Conservation (phyloP, 2,888 invertebrate genomes). For the Protophormia terraenovae region DNA sequence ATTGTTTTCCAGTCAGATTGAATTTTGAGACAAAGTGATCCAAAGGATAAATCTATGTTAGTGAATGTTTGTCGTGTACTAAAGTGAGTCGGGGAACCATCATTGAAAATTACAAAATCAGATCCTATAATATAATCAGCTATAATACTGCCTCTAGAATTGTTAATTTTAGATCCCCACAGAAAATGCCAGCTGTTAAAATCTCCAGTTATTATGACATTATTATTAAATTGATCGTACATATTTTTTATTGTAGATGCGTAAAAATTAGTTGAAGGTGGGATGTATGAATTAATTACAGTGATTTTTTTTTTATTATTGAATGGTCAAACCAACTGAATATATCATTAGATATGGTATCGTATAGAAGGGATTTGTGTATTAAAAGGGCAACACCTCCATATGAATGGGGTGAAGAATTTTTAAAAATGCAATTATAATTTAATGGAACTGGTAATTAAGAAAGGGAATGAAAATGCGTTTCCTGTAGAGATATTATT, state of each 20-base stretch:
- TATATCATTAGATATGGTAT: neutral
- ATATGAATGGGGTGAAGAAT: neutral
- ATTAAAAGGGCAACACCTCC: conserved; percentile 4
- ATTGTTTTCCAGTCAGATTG: conserved; percentile 37
- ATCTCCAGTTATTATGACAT: conserved; percentile 21
- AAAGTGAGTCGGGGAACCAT: too few relatives aligned
- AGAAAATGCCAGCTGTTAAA: conserved; percentile 39
- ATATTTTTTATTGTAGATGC: neutral
- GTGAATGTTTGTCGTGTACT: conserved; percentile 61
- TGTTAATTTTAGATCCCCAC: conserved; percentile 48
- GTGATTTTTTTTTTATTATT: neutral
- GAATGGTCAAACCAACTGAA: neutral
- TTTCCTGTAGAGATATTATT: conserved; percentile 60
- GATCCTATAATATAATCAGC: too few relatives aligned
- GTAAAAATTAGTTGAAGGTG: conserved; percentile 13
- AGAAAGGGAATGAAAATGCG: conserved; percentile 46
- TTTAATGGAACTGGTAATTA: conserved; percentile 52
- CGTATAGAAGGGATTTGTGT: neutral
- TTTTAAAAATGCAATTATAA: conserved; percentile 7
- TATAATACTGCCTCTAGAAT: conserved; percentile 25
- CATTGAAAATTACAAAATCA: too few relatives aligned
- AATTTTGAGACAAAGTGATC: conserved; percentile 37
- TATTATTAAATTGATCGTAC: neutral
- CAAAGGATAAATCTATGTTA: conserved; percentile 60
- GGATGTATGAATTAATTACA: conserved; percentile 32